Percentiles rank a stretch among this genome's conserved stretches.
Conservation (phyloP, 1,140 invertebrate species). For the Procambarus virginalis region DNA sequence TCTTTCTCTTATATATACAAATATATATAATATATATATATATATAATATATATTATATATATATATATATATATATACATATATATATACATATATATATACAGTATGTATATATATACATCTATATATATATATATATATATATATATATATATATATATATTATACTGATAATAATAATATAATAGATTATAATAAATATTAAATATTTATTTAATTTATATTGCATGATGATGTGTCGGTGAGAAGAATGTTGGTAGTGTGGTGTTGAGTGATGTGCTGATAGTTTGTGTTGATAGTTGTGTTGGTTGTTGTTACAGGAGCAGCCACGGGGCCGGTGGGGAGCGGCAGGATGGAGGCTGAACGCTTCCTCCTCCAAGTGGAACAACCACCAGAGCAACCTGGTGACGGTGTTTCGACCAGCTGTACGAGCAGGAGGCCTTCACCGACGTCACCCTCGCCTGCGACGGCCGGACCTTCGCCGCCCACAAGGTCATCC, state of each 20-base stretch:
- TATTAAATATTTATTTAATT: not conserved
- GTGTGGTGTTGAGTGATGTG: too few relatives aligned
- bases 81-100: too few relatives aligned
- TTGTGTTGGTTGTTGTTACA: conserved; percentile 8
- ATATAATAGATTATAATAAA: too few relatives aligned
- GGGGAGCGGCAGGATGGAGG: conserved; percentile 71
- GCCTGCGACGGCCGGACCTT: conserved; percentile 93
- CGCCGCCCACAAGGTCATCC: conserved; percentile 93
- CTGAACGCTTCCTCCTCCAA: conserved; percentile 75
- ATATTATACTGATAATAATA: too few relatives aligned
- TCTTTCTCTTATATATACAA: too few relatives aligned
- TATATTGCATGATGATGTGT: not conserved
- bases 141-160: too few relatives aligned
- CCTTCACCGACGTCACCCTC: conserved; percentile 83
- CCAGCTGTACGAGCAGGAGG: conserved; percentile 72
- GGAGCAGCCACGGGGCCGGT: conserved; percentile 24
- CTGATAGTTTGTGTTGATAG: not conserved
- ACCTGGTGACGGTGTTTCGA: conserved; percentile 74
- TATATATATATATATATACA: too few relatives aligned
- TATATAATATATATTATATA: too few relatives aligned
- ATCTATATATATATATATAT: too few relatives aligned
- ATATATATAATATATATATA: too few relatives aligned
- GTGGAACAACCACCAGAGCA: conserved; percentile 75
- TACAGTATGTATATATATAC: too few relatives aligned
- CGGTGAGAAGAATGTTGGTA: not conserved